These are phyloP conservation scores for Kryphioiulus occultus DNA, from an alignment of 2,888 invertebrate genomes.

Conservation along the genomic window DNA sequence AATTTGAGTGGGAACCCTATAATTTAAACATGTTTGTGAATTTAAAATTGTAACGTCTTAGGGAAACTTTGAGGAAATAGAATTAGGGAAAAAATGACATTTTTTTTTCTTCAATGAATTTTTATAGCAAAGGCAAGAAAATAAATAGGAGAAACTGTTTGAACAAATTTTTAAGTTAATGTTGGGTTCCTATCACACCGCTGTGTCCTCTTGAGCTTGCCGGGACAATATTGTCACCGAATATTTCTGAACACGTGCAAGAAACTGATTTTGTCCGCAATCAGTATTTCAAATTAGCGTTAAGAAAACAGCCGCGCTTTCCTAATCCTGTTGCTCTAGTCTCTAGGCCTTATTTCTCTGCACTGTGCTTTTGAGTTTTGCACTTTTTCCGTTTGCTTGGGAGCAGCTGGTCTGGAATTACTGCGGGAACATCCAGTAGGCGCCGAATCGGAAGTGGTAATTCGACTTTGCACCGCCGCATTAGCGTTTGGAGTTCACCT, in stretches of 20 bases:
- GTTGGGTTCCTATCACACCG: too few relatives aligned
- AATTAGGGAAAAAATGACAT: too few relatives aligned
- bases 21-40: too few relatives aligned
- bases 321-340: background rate
- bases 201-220: background rate
- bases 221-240: background rate
- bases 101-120: too few relatives aligned
- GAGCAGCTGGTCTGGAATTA: background rate
- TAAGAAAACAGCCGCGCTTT: background rate
- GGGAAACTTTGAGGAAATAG: too few relatives aligned
- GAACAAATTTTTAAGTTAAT: too few relatives aligned
- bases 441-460: background rate
- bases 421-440: background rate
- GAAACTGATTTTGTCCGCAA: background rate
- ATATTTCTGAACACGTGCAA: background rate
- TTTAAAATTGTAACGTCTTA: too few relatives aligned
- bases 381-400: conserved; percentile 35
- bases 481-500: background rate
- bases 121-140: too few relatives aligned
- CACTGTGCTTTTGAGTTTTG: conserved; percentile 14
- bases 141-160: too few relatives aligned
- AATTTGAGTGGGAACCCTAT: too few relatives aligned
- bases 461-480: background rate
- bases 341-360: background rate
- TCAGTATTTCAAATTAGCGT: background rate